Percentiles rank a stretch among this genome's conserved stretches.
Conservation (phyloP, 2,888 invertebrate genomes). For the Andrena camellia region DNA sequence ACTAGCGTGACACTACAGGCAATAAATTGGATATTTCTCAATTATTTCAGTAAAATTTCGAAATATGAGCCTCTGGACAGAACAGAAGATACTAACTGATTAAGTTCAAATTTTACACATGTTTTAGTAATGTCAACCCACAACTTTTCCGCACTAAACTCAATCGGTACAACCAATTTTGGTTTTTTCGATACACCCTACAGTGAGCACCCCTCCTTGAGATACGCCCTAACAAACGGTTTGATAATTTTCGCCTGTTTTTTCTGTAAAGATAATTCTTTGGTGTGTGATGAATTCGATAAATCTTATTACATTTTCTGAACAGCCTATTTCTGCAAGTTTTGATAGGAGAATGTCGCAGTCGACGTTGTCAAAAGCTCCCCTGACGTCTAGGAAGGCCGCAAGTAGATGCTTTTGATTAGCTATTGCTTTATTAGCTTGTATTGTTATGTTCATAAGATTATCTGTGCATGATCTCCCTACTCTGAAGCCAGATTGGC, state of each 20-base stretch:
- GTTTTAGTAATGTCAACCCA: no score
- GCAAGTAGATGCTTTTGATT: neutral
- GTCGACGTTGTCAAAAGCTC: neutral
- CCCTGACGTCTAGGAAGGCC: neutral
- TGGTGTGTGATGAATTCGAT: neutral
- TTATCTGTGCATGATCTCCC: neutral
- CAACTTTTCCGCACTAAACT: no score
- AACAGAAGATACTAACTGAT: no score
- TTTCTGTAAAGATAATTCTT: neutral
- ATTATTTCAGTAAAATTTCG: no score
- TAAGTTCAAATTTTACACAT: no score
- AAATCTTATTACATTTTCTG: neutral
- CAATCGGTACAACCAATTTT: no score
- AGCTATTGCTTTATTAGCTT: neutral
- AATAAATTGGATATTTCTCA: no score
- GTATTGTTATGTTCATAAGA: neutral
- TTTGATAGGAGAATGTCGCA: neutral
- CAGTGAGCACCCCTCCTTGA: neutral
- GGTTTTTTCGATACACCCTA: no score
- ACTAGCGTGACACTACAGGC: no score
- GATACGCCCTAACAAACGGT: neutral
- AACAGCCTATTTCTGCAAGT: neutral
- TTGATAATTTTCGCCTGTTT: neutral
- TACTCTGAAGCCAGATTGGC: neutral
- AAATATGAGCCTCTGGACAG: no score